phyloP scores from a whole-genome alignment of 2,113 vertebrate species.

The Silurus meridionalis region DNA sequence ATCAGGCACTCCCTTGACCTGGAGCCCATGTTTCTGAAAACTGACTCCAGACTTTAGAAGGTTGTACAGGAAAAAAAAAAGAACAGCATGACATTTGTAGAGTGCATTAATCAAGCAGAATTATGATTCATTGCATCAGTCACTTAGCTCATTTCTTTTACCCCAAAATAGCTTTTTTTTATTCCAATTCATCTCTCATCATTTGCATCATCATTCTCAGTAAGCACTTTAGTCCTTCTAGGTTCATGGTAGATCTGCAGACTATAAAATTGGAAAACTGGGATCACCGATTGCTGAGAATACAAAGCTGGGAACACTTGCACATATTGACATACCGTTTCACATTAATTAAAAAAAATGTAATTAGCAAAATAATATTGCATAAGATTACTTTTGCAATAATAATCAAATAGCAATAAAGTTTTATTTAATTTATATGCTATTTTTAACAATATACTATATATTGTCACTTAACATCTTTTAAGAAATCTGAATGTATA shows the following conservation, averaged over 20 bases:
- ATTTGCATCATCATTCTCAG: neutral
- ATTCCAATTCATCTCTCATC: neutral
- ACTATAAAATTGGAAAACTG: neutral
- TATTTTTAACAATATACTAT: neutral
- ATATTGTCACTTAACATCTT: neutral
- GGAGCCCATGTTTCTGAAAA: neutral
- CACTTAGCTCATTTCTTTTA: neutral
- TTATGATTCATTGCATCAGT: neutral
- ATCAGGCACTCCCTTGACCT: slow-evolving; percentile 15
- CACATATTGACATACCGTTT: neutral
- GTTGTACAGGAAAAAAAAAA: neutral
- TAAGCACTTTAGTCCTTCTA: neutral
- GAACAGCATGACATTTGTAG: neutral
- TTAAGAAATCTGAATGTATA: neutral
- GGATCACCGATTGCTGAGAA: neutral
- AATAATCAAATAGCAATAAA: neutral
- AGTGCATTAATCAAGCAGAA: neutral
- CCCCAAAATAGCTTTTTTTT: neutral
- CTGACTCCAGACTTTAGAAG: neutral
- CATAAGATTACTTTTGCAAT: neutral
- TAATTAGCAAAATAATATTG: neutral
- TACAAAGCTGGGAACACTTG: neutral
- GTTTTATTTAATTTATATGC: neutral
- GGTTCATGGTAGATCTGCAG: neutral
- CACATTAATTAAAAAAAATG: neutral